Percentiles rank a stretch among this genome's conserved stretches.
phyloP scores from a whole-genome alignment of 2,113 vertebrate genomes.

The Sterna hirundo region DNA sequence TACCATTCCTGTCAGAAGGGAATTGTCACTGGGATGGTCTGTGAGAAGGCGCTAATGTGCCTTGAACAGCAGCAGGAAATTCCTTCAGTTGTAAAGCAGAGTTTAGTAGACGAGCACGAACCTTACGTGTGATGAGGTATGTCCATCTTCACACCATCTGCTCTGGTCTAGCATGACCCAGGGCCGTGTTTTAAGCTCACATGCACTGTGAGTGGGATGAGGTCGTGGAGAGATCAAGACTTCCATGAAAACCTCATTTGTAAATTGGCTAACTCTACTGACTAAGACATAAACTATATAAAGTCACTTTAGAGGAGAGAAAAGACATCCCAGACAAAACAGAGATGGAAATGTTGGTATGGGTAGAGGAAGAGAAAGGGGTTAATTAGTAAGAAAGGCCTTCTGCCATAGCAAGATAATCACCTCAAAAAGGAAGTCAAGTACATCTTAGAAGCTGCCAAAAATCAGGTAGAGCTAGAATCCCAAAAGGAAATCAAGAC shows the following conservation, averaged over 20 bases:
- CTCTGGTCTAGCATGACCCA: background rate
- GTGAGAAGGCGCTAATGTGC: background rate
- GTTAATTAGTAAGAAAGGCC: background rate
- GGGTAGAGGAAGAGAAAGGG: background rate
- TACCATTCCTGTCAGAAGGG: background rate
- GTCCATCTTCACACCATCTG: background rate
- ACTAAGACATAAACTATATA: background rate
- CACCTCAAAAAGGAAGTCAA: background rate
- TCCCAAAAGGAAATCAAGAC: background rate
- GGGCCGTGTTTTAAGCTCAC: background rate
- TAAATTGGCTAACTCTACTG: background rate
- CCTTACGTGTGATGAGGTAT: background rate
- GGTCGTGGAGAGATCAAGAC: background rate
- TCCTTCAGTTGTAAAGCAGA: background rate
- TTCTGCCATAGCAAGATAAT: background rate
- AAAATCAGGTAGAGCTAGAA: background rate
- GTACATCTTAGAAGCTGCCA: background rate
- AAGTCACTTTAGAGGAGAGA: background rate
- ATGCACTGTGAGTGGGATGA: background rate
- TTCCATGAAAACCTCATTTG: background rate
- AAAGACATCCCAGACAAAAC: background rate
- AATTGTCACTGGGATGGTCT: background rate
- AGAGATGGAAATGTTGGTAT: background rate
- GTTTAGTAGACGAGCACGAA: background rate
- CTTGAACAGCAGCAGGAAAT: background rate